phyloP scores from a whole-genome alignment of 2,888 invertebrate genomes.

The Prosopocoilus inquinatus region DNA sequence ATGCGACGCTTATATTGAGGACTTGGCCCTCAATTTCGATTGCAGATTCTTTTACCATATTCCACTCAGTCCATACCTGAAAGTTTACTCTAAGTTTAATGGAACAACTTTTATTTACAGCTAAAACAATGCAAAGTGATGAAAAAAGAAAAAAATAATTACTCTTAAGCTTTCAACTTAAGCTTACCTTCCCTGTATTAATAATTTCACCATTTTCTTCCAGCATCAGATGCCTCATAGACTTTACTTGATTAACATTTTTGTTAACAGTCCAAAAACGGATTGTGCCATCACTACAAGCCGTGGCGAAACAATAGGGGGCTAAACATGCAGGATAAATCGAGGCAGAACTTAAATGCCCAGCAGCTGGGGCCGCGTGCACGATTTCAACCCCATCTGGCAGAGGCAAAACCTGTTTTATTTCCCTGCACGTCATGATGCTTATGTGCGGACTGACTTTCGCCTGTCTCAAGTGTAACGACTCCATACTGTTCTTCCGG shows the following conservation, averaged over 20 bases:
- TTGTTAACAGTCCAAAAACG: slow-evolving; percentile 73
- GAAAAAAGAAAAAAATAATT: too few species aligned
- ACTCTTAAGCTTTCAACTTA: too few species aligned
- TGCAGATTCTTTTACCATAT: slow-evolving; percentile 58
- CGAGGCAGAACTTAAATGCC: slow-evolving; percentile 94
- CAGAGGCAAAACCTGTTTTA: slow-evolving; percentile 82
- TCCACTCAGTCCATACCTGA: slow-evolving; percentile 48
- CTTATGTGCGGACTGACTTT: slow-evolving; percentile 68
- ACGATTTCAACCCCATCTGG: slow-evolving; percentile 90
- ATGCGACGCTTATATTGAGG: slow-evolving; percentile 92
- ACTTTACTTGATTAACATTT: slow-evolving; percentile 36
- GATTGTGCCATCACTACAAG: slow-evolving; percentile 90
- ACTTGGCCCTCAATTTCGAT: slow-evolving; percentile 72
- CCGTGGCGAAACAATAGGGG: slow-evolving; percentile 93
- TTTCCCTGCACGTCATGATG: slow-evolving; percentile 88
- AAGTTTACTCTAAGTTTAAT: neutral
- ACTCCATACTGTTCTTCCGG: slow-evolving; percentile 48
- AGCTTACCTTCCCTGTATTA: slow-evolving; percentile 41
- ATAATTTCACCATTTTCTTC: slow-evolving; percentile 46
- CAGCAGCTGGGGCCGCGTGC: slow-evolving; percentile 92
- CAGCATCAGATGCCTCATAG: slow-evolving; percentile 38
- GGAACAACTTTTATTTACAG: neutral
- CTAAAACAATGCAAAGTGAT: too few species aligned
- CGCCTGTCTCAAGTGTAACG: slow-evolving; percentile 52
- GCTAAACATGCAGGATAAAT: slow-evolving; percentile 99